phyloP scores from a whole-genome alignment of 2,797 vertebrate genomes.

The Avahi laniger region DNA sequence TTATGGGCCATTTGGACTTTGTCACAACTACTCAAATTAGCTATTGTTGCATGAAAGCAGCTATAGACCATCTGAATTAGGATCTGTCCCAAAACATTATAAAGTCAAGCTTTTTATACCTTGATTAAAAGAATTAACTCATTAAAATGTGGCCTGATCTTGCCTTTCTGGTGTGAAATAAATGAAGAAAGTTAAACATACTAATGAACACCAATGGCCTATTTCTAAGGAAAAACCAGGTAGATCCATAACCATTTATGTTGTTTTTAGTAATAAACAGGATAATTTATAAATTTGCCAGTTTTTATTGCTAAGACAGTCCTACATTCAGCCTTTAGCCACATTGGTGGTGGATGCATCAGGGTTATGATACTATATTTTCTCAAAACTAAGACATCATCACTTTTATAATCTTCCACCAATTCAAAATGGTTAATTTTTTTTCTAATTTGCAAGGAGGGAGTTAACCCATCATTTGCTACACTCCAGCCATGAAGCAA shows the following conservation, averaged over 20 bases:
- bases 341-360: background rate
- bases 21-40: background rate
- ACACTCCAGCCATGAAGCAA: background rate
- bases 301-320: background rate
- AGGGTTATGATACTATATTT: background rate
- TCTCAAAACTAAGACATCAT: slow-evolving; percentile 1
- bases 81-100: background rate
- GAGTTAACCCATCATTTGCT: background rate
- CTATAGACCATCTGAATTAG: background rate
- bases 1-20: slow-evolving; percentile 33
- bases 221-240: slow-evolving; percentile 25
- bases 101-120: background rate
- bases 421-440: background rate
- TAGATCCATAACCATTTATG: background rate
- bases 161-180: background rate
- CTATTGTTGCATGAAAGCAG: background rate
- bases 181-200: background rate
- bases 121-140: background rate
- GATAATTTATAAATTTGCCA: background rate
- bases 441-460: background rate
- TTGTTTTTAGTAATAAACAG: background rate
- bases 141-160: background rate
- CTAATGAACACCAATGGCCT: background rate
- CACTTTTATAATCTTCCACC: background rate
- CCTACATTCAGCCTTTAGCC: background rate